A percentile compares a stretch with the other conserved stretches of the same genome.
phyloP scores from a whole-genome alignment of 2,888 invertebrate species.

The Cheilosia soror region DNA sequence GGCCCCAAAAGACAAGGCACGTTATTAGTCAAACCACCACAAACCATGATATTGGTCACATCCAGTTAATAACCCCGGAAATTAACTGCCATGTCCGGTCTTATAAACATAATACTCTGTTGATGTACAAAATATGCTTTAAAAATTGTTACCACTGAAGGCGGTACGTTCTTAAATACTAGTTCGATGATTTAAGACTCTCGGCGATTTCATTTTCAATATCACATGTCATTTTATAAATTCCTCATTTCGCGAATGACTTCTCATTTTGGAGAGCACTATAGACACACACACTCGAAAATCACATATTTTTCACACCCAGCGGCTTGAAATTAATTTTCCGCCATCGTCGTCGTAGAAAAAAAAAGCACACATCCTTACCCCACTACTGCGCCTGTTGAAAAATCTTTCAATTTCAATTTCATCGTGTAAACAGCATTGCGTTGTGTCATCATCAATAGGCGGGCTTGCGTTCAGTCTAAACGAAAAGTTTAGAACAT shows the following conservation, averaged over 20 bases:
- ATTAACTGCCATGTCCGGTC: no score
- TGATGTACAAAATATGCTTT: no score
- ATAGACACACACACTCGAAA: constrained; percentile 40
- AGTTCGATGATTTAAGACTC: neutral
- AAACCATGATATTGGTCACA: no score
- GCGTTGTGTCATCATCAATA: constrained; percentile 45
- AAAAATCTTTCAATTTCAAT: constrained; percentile 60
- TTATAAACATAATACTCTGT: no score
- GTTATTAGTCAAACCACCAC: no score
- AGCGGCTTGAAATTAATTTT: constrained; percentile 59
- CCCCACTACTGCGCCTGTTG: neutral
- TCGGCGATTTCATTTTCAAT: neutral
- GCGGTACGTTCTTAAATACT: no score
- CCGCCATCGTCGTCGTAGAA: constrained; percentile 21
- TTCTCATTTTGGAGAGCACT: constrained; percentile 27
- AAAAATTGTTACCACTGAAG: no score
- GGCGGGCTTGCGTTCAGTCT: constrained; percentile 17
- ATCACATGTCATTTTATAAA: constrained; percentile 1
- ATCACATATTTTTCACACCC: constrained; percentile 59
- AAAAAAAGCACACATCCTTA: constrained; percentile 4
- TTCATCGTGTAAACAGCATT: constrained; percentile 44
- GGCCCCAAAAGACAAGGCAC: no score
- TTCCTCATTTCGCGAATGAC: constrained; percentile 21
- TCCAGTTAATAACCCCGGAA: no score
- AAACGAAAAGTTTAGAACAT: constrained; percentile 50